Percentiles rank a stretch among this genome's conserved stretches.
Evolutionary conservation across 2,888 invertebrate genomes (phyloP).

Genomic region (Adelphocoris suturalis): DNA sequence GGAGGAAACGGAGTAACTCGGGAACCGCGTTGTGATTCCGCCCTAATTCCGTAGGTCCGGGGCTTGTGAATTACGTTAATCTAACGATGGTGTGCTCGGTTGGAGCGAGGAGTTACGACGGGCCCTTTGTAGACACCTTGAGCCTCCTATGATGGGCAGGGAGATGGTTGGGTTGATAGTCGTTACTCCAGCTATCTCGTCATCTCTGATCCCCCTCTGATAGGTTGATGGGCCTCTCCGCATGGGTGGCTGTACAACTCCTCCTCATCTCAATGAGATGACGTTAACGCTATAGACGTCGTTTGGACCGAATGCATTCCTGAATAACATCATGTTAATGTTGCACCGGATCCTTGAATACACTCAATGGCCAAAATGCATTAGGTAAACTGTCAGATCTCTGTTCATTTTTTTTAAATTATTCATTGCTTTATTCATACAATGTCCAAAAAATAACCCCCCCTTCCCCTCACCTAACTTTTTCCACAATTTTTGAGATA

Average conservation of each 20-base stretch:
- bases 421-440: too few relatives aligned
- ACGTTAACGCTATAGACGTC: background rate
- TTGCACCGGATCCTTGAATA: too few relatives aligned
- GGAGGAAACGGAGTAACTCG: background rate
- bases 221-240: background rate
- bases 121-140: background rate
- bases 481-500: too few relatives aligned
- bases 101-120: background rate
- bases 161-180: background rate
- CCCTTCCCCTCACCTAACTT: too few relatives aligned
- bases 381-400: too few relatives aligned
- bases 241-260: background rate
- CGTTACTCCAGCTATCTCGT: background rate
- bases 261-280: background rate
- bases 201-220: constrained; percentile 27
- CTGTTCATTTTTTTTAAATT: too few relatives aligned
- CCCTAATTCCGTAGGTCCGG: background rate
- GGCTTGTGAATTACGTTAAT: constrained; percentile 2
- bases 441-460: too few relatives aligned
- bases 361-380: too few relatives aligned
- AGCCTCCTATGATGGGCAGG: background rate
- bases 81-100: constrained; percentile 22
- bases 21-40: background rate
- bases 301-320: background rate
- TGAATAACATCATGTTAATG: background rate